phyloP scores from a whole-genome alignment of 2,113 vertebrate genomes.

The Telmatochromis brichardi region DNA sequence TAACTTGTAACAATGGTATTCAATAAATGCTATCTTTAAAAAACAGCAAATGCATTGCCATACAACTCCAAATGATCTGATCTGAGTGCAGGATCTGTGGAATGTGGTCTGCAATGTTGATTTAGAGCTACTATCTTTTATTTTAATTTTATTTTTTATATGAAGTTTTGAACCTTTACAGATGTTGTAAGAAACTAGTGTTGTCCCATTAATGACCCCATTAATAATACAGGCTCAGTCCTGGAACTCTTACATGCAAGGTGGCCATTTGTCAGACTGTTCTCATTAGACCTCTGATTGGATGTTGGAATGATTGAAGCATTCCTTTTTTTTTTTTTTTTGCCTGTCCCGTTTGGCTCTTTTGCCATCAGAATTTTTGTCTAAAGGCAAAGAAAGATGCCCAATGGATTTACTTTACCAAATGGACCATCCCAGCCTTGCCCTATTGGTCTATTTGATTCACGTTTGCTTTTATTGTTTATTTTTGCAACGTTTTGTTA shows the following conservation, averaged over 20 bases:
- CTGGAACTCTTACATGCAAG: neutral
- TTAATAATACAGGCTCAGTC: neutral
- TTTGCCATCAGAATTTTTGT: neutral
- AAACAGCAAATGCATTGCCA: neutral
- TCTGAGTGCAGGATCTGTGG: neutral
- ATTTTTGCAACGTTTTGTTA: too few species aligned
- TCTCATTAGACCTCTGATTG: neutral
- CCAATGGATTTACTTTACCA: neutral
- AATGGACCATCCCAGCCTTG: neutral
- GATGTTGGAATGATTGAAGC: neutral
- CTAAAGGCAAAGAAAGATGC: neutral
- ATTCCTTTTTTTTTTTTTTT: neutral
- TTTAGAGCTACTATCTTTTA: neutral
- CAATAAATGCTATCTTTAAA: neutral
- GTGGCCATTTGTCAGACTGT: neutral
- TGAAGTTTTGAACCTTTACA: neutral
- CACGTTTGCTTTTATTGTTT: neutral
- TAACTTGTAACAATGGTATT: neutral
- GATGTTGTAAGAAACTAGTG: neutral
- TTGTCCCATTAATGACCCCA: neutral
- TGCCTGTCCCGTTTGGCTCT: neutral
- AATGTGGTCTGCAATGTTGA: neutral
- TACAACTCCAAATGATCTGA: neutral
- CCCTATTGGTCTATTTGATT: neutral
- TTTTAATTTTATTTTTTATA: neutral